Conservation (phyloP, 2,797 vertebrate genomes). For the Peromyscus aztecus region DNA sequence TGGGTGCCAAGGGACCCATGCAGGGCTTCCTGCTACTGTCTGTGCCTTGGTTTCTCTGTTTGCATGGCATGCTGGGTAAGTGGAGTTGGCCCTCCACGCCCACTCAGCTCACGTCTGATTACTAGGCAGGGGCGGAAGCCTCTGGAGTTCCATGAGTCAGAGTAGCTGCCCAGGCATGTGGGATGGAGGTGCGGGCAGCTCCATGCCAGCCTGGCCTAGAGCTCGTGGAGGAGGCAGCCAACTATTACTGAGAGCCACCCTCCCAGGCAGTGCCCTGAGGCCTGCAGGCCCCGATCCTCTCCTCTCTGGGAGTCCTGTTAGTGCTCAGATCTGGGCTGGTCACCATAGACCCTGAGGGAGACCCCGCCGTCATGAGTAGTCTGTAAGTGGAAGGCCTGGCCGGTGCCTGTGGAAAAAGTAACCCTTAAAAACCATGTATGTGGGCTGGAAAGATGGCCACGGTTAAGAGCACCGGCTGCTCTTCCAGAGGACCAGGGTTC, state of each 20-base stretch:
- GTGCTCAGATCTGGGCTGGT: not conserved
- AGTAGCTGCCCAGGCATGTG: not conserved
- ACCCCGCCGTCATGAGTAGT: not conserved
- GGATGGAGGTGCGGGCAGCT: not conserved
- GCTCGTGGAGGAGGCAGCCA: not conserved
- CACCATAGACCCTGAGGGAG: not conserved
- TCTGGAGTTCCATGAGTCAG: not conserved
- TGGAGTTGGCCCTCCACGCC: not conserved
- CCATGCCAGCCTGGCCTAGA: not conserved
- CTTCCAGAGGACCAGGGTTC: not conserved
- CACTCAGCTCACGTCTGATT: no score
- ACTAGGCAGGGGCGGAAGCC: not conserved
- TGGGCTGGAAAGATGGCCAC: not conserved
- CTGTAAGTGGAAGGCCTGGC: not conserved
- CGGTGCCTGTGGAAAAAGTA: not conserved
- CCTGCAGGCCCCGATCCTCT: not conserved
- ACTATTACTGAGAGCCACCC: not conserved
- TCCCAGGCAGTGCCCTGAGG: not conserved
- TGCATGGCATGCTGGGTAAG: not conserved
- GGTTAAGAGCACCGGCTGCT: not conserved
- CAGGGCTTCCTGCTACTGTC: not conserved
- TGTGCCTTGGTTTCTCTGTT: not conserved
- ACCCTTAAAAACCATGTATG: accelerated
- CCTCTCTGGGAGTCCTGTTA: not conserved
- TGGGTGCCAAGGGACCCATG: not conserved